Evolutionary conservation across 1,140 invertebrate genomes (phyloP), one percentile per base, ranked within the genome.

Genomic region (Apolygus lucorum): DNA sequence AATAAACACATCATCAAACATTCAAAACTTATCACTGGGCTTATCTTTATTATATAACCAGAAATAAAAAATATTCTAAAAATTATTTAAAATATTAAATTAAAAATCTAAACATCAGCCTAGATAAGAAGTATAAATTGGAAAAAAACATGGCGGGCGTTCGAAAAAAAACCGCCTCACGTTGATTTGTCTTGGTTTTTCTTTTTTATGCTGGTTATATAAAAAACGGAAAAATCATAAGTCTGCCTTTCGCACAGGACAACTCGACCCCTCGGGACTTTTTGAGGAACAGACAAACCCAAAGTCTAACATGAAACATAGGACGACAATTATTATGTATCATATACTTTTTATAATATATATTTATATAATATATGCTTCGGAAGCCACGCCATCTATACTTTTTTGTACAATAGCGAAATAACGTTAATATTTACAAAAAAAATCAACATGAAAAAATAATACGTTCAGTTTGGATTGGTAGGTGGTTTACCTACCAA

Each of bases 321-420:
- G 52, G 62, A 67, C 54, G 54, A 71, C 65, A 71, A 71, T 67
- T 67, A 72, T 34, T 63, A 26, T 28, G 49, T 63, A 63, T 66
- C 27, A 63, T 63, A 63, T 42, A 42, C 34, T 17, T 42, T 42
- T 42, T 8, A 42, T 42, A 42, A 42, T 42, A 42, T 42, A 42
- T 42, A 42, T 42, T 42, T 8, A 4, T 42, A 8, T 17, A 42
- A 8, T 42, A 59, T 59, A 59, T 24, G 54, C 54, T 17, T 73
- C 73, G 72, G 72, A 74, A 75, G 72, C 68, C 68, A 73, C 70
- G 71, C 65, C 70, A 73, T 73, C 71, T 71, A 67, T 24, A 59
- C 22, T 52, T 69, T 52, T 62, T 66, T 67, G 68, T 49, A 69
- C 59, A 71, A 68, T 25, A 66, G 66, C 62, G 22, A 54, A 66